These are phyloP conservation scores for Monopterus albus DNA, from an alignment of 2,113 vertebrate genomes.

Conservation along the genomic window DNA sequence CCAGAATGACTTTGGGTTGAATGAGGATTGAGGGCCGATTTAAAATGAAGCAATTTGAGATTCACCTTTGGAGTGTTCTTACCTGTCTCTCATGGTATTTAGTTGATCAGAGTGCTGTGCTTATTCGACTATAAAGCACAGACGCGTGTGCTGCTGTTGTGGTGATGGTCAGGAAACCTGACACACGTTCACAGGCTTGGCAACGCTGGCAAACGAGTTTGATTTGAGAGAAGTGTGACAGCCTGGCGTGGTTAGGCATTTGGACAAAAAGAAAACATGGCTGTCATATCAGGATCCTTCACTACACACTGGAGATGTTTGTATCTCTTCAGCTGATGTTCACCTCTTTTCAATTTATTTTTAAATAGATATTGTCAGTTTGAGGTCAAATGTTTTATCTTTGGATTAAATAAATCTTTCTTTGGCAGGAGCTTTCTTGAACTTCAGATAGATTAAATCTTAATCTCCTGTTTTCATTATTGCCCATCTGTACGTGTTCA, in stretches of 20 bases:
- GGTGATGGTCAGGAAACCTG: neutral
- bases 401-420: neutral
- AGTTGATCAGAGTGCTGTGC: neutral
- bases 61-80: too few species aligned
- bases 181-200: neutral
- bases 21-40: too few species aligned
- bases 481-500: conserved; percentile 60
- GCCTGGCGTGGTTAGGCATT: conserved; percentile 7
- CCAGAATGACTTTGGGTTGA: too few species aligned
- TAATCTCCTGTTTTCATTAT: conserved; percentile 56
- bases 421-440: neutral
- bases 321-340: too few species aligned
- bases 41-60: too few species aligned
- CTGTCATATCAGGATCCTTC: conserved; percentile 14
- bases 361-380: too few species aligned
- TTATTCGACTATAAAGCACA: conserved; percentile 6
- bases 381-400: conserved; percentile 1
- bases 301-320: too few species aligned
- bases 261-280: conserved; percentile 34
- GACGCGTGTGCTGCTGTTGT: neutral
- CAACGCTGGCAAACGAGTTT: neutral
- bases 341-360: too few species aligned
- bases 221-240: conserved; percentile 25
- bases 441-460: conserved; percentile 39
- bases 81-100: conserved; percentile 9